Evolutionary conservation across 2,797 vertebrate genomes (phyloP), one percentile per base, ranked within the genome.

Genomic region (Champsocephalus esox): DNA sequence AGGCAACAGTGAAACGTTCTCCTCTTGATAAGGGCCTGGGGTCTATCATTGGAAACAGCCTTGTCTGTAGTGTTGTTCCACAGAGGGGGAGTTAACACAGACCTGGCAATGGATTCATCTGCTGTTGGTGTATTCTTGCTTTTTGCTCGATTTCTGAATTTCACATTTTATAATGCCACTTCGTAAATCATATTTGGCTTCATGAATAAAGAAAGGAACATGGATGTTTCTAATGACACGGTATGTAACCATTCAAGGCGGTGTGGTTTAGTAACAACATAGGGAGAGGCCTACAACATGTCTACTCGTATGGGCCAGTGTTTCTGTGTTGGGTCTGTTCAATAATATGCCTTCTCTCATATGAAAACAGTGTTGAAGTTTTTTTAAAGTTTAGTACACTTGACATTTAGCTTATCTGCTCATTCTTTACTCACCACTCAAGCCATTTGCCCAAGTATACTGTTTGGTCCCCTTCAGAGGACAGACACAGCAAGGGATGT

Each of bases 11-110:
- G 50, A 70, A 78, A 75, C 66, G 55, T 69, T 32, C 69, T 78
- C 44, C 34, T 56, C 75, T 72, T 80, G 76, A 90, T 80, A 66
- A 86, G 72, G 80, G 75, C 75, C 80, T 84, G 61, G 63, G 59
- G 84, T 64, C 81, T 81, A 67, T 80, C 73, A 82, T 87, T 77
- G 78, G 80, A 85, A 87, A 72, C 66, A 59, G 63, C 45, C 73
- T 77, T 52, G 67, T 82, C 78, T 80, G 75, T 78, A 57, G 43
- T 69, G 75, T 66, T 80, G 56, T 48, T 77, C 74, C 55, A 59
- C 54, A 50, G 62, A 85, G 44, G 34, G 62, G 55, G 77, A 66
- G 56, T 62, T 75, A 71, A 85, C 70, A 45, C 49, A 70, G 56
- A 73, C 49, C 34, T 71, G 66, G 63, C 66, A 62, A 59, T 60